Base-by-base conservation (phyloP, 2,797 vertebrate species). In the Phalloptychus januarius region DNA sequence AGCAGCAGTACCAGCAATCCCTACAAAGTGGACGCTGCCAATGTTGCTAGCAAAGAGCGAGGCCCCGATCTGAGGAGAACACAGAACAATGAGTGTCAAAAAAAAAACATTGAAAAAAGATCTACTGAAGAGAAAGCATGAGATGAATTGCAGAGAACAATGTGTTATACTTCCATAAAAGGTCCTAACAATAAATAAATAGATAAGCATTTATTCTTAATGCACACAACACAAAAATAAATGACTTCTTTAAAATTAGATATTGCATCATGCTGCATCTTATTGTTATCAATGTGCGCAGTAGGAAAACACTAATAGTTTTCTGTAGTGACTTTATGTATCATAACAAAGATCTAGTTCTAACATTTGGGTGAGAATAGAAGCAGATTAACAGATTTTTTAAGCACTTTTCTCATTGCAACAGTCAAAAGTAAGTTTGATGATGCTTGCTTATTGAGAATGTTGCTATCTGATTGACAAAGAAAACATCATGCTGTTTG, bases 41-140 rank as follows among this genome's bases (percentile, higher is more conserved):
- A 99, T 99, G 91, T 99, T 99, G 88, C 98, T 99, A 86, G 98
- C 97, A 83, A 99, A 99, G 50, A 99, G 96, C 2, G 98, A 99
- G 1, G 98, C 98, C 67, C 98, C 97, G 0, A 99, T 98, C 98
- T 99, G 93, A 86, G 86, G 11, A 67, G 52, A 13, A 3, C 75
- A 83, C 8, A 28, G 6, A 71, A 13, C 8, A 28, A 75, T 73
- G 16, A 44, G 40, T 71, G 42, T 12, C 18, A 50, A 6, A 12
- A 45, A 44, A 72, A 23, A 40, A 4, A 11, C 16, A 38, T n/a
- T 54, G 52, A 54, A 31, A 58, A 67, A 40, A 25, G 36, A 67
- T 25, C 5, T 38, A 40, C 10, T 40, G 38, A 58, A 58, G 7
- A 1, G 31, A 18, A 63, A 20, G 7, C 1, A 13, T 36, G 31